Conservation (phyloP, 2,113 vertebrate species). For the Engystomops pustulosus region DNA sequence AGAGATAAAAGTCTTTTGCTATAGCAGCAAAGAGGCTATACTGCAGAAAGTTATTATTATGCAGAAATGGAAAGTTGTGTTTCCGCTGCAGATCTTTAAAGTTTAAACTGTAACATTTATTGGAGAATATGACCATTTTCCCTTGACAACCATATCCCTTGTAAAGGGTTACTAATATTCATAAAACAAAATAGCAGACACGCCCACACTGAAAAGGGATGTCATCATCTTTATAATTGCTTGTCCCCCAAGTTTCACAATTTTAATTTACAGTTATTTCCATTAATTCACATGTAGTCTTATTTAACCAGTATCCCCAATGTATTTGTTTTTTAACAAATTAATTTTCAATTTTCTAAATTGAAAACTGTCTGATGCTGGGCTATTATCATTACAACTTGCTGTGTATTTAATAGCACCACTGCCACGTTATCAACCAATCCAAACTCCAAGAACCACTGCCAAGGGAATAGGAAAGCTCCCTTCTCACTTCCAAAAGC, state of each 20-base stretch:
- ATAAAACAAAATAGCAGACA: too few species aligned
- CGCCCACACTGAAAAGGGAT: not conserved
- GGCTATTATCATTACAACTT: constrained; percentile 8
- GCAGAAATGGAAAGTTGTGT: too few species aligned
- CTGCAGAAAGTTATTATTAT: too few species aligned
- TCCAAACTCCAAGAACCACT: constrained; percentile 5
- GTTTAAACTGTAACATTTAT: not conserved
- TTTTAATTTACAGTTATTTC: not conserved
- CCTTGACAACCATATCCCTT: not conserved
- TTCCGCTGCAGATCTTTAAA: too few species aligned
- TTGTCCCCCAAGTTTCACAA: not conserved
- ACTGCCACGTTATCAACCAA: not conserved
- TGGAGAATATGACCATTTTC: not conserved
- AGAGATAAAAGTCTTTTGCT: too few species aligned
- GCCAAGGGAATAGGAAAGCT: constrained; percentile 1
- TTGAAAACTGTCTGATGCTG: not conserved
- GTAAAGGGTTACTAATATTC: not conserved
- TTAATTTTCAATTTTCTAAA: not conserved
- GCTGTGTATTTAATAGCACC: not conserved
- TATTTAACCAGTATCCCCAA: not conserved
- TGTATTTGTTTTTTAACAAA: not conserved
- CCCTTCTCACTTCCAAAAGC: not conserved
- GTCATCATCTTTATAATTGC: not conserved
- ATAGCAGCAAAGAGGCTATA: too few species aligned
- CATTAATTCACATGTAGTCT: not conserved